Conservation (phyloP, 2,888 invertebrate genomes). For the Lepidocyrtoides sp. region DNA sequence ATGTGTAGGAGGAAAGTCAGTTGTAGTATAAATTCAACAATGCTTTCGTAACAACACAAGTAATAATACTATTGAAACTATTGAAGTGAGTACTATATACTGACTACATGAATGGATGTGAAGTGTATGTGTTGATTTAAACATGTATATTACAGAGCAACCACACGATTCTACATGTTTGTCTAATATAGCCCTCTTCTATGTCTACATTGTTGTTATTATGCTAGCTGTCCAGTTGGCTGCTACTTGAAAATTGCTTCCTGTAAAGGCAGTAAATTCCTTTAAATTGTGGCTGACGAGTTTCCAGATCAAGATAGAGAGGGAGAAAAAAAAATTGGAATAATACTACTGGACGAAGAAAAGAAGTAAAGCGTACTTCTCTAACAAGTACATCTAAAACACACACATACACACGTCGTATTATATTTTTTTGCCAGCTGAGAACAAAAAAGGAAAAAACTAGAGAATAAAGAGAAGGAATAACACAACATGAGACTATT, state of each 20-base stretch:
- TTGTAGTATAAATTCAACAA: slow-evolving; percentile 24
- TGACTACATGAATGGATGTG: too few species aligned
- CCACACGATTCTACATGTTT: too few species aligned
- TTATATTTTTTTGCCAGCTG: slow-evolving; percentile 67
- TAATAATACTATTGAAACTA: not conserved
- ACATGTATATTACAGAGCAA: too few species aligned
- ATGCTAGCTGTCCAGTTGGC: slow-evolving; percentile 74
- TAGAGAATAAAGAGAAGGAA: not conserved
- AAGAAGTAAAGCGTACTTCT: not conserved
- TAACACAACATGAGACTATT: slow-evolving; percentile 7
- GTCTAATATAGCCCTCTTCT: too few species aligned
- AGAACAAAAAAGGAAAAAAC: slow-evolving; percentile 55
- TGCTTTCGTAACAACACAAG: not conserved
- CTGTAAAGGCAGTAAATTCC: slow-evolving; percentile 76
- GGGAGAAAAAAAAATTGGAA: not conserved
- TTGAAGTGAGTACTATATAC: slow-evolving; percentile 26
- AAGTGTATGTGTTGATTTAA: too few species aligned
- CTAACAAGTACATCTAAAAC: slow-evolving; percentile 47
- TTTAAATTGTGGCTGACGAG: slow-evolving; percentile 80
- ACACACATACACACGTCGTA: slow-evolving; percentile 41
- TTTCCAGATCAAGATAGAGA: slow-evolving; percentile 75
- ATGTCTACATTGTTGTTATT: slow-evolving; percentile 11
- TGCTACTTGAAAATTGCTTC: slow-evolving; percentile 76
- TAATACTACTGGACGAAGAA: slow-evolving; percentile 20
- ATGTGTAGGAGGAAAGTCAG: slow-evolving; percentile 5